phyloP scores from a whole-genome alignment of 2,113 vertebrate species.

The Emberiza fucata region DNA sequence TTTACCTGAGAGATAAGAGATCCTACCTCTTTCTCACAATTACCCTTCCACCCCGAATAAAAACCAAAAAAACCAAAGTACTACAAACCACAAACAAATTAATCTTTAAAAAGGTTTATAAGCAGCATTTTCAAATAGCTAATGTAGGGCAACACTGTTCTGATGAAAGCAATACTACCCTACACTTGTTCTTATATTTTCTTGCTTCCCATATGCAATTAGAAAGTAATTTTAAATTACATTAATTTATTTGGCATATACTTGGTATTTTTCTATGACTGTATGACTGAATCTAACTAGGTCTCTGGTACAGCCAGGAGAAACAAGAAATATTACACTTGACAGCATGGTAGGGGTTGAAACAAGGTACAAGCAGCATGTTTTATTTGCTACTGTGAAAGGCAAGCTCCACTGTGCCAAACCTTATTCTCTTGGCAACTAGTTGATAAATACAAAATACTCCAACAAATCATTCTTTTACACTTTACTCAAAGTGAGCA shows the following conservation, averaged over 20 bases:
- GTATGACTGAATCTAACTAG: neutral
- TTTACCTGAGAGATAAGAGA: neutral
- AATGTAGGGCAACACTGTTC: neutral
- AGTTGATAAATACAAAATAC: neutral
- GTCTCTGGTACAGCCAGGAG: neutral
- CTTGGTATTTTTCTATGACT: neutral
- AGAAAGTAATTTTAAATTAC: neutral
- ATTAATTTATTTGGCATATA: neutral
- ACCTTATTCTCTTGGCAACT: neutral
- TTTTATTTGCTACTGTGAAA: neutral
- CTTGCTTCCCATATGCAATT: neutral
- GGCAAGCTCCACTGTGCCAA: accelerated
- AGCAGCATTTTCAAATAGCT: neutral
- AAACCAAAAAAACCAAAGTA: accelerated
- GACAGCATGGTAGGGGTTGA: neutral
- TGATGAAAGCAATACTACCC: neutral
- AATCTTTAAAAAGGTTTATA: neutral
- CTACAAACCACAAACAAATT: neutral
- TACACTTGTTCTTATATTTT: neutral
- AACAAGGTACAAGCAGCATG: neutral
- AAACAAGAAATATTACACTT: neutral
- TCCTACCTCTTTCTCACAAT: neutral
- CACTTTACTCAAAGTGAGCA: neutral
- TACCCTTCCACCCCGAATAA: neutral
- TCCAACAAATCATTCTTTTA: neutral